Evolutionary conservation across 2,113 vertebrate species (phyloP).

Genomic region (Aegithalos caudatus): DNA sequence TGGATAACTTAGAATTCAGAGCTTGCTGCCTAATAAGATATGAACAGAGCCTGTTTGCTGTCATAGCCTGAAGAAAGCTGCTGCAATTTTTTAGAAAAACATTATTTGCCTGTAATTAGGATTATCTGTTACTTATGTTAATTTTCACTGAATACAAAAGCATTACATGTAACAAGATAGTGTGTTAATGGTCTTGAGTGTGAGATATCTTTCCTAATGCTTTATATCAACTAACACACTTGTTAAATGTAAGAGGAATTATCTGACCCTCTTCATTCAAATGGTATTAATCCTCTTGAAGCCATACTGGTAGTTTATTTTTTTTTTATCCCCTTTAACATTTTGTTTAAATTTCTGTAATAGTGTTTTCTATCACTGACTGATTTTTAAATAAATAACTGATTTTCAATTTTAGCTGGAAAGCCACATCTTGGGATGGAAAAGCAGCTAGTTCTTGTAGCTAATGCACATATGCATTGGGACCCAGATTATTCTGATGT

Average conservation of each 20-base stretch:
- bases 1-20: not conserved
- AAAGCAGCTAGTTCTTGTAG: conserved; percentile 93
- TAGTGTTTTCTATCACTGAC: not conserved
- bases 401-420: conserved; percentile 78
- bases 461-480: conserved; percentile 99
- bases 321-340: not conserved
- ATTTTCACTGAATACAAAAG: not conserved
- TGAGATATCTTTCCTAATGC: not conserved
- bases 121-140: not conserved
- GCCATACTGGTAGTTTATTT: not conserved
- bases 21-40: not conserved
- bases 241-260: not conserved
- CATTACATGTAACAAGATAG: not conserved
- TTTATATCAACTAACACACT: not conserved
- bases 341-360: not conserved
- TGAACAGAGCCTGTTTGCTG: not conserved
- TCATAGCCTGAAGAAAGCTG: not conserved
- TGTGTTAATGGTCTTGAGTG: not conserved
- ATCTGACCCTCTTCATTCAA: not conserved
- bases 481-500: conserved; percentile 97
- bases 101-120: not conserved
- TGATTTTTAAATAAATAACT: not conserved
- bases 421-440: conserved; percentile 90
- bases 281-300: not conserved
- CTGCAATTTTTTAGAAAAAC: not conserved